Evolutionary conservation across 2,113 vertebrate species (phyloP).

Genomic region (Camelus bactrianus): DNA sequence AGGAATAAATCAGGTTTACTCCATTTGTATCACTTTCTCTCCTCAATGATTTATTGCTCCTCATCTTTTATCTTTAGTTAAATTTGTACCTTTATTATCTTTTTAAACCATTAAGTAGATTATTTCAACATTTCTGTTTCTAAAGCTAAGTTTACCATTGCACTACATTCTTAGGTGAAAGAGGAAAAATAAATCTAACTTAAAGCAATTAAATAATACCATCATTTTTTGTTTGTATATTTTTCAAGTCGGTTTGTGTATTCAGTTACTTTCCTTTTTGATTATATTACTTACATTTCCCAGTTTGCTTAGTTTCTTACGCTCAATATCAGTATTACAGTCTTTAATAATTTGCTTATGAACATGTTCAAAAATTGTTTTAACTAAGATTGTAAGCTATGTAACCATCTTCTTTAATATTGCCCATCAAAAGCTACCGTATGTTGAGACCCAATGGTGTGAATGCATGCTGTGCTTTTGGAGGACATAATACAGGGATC

Average conservation of each 20-base stretch:
- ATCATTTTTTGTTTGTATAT: neutral
- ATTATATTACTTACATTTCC: neutral
- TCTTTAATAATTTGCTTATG: neutral
- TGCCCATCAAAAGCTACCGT: neutral
- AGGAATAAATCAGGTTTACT: neutral
- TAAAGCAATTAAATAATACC: neutral
- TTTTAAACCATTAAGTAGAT: neutral
- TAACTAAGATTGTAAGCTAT: neutral
- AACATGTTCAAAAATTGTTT: neutral
- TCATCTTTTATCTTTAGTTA: neutral
- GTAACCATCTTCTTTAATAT: neutral
- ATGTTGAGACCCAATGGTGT: neutral
- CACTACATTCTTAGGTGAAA: neutral
- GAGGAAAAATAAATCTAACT: neutral
- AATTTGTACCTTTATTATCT: neutral
- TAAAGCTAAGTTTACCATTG: neutral
- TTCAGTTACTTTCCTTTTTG: neutral
- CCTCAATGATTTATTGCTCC: slow-evolving; percentile 10
- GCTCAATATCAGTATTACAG: neutral
- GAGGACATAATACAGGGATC: neutral
- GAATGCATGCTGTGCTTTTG: neutral
- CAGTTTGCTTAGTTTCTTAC: neutral
- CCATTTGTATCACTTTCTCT: neutral
- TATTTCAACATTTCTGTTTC: neutral
- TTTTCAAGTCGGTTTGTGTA: neutral